Evolutionary conservation across 2,113 vertebrate species (phyloP).

Genomic region (Microtus oregoni): DNA sequence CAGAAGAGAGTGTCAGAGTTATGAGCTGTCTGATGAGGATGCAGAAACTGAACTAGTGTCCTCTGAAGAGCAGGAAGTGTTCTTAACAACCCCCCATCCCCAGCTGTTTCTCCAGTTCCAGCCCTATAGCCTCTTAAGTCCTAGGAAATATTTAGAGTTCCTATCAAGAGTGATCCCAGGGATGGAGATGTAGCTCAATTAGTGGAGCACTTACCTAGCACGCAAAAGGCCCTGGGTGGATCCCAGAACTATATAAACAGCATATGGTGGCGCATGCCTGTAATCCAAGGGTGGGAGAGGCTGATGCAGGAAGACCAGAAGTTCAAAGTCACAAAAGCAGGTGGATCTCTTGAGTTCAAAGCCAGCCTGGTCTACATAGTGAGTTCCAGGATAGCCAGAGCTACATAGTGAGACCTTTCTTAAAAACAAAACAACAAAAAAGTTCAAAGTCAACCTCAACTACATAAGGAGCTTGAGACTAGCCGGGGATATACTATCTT

Average conservation of each 20-base stretch:
- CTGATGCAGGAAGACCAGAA: no score
- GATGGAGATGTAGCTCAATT: neutral
- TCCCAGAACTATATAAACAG: neutral
- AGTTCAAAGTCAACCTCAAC: no score
- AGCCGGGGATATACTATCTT: no score
- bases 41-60: neutral
- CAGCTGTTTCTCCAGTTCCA: neutral
- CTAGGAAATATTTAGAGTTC: neutral
- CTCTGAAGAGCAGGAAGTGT: neutral
- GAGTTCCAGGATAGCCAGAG: no score
- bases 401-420: no score
- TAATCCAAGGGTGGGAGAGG: neutral
- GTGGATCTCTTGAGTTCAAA: no score
- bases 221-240: neutral
- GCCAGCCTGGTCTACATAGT: no score
- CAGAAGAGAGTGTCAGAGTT: neutral
- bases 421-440: no score
- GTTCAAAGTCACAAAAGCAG: no score
- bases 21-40: neutral
- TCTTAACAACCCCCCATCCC: neutral
- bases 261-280: rapidly evolving
- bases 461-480: no score
- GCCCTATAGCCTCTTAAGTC: neutral
- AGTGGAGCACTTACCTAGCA: neutral
- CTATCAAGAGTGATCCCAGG: neutral